phyloP scores from a whole-genome alignment of 2,113 vertebrate genomes.

The Tenebrosternarchus preto region DNA sequence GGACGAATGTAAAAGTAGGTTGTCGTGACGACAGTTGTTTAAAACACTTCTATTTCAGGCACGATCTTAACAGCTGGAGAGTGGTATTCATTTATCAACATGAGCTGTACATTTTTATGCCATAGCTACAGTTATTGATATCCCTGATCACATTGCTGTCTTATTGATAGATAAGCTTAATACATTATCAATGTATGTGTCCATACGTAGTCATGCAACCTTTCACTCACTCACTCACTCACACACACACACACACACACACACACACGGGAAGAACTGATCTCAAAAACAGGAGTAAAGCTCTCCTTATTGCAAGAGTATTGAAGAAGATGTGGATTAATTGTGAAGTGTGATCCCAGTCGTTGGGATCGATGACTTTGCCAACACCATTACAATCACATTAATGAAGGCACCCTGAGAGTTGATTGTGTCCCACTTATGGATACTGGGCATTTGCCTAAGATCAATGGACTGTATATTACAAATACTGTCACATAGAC shows the following conservation, averaged over 20 bases:
- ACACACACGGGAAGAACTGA: neutral
- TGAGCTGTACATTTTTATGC: too few relatives aligned
- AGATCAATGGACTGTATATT: neutral
- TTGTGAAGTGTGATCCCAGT: slow-evolving; percentile 17
- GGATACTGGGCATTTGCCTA: too few relatives aligned
- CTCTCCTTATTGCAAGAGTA: slow-evolving; percentile 9
- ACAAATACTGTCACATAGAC: neutral
- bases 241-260: neutral
- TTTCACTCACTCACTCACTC: too few relatives aligned
- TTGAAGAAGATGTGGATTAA: slow-evolving; percentile 37
- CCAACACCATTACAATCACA: neutral
- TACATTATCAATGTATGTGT: too few relatives aligned
- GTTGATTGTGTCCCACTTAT: neutral
- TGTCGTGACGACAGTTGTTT: neutral
- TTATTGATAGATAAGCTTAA: too few relatives aligned
- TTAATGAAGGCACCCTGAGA: neutral
- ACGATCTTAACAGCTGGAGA: too few relatives aligned
- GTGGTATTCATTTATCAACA: too few relatives aligned
- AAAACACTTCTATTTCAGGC: too few relatives aligned
- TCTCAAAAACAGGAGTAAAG: neutral
- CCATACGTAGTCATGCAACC: too few relatives aligned
- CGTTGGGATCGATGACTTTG: slow-evolving; percentile 23
- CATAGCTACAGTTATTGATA: too few relatives aligned
- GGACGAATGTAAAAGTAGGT: neutral
- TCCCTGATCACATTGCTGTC: too few relatives aligned